phyloP scores from a whole-genome alignment of 2,888 invertebrate genomes.

The Eupithecia inturbata region DNA sequence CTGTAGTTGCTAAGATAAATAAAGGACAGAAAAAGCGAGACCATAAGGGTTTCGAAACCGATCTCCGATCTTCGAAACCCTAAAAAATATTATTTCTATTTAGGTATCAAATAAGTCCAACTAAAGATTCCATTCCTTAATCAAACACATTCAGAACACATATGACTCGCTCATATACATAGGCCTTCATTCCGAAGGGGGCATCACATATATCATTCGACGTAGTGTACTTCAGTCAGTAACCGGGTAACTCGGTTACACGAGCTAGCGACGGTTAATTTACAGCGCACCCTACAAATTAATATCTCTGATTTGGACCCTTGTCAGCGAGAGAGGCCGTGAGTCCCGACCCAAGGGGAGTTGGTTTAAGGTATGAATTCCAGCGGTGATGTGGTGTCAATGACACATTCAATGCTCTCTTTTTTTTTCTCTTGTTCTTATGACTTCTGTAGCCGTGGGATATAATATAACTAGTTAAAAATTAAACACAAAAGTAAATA shows the following conservation, averaged over 20 bases:
- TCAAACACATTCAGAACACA: slow-evolving; percentile 16
- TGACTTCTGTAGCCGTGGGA: no score
- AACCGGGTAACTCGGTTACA: slow-evolving; percentile 71
- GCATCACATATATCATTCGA: slow-evolving; percentile 39
- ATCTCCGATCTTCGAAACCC: no score
- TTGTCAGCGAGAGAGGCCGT: slow-evolving; percentile 68
- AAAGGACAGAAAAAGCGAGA: no score
- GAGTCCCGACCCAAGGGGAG: slow-evolving; percentile 51
- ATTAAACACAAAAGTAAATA: no score
- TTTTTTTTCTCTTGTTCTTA: not conserved
- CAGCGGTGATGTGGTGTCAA: slow-evolving; percentile 22
- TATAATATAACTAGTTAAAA: no score
- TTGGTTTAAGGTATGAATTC: slow-evolving; percentile 46
- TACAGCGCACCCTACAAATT: slow-evolving; percentile 80
- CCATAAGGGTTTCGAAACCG: no score
- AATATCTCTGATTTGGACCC: slow-evolving; percentile 83
- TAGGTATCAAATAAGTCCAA: not conserved
- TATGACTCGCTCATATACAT: slow-evolving; percentile 18
- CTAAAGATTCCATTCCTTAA: slow-evolving; percentile 9
- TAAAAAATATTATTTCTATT: no score
- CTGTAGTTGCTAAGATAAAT: no score
- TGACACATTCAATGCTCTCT: not conserved
- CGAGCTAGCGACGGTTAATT: slow-evolving; percentile 74
- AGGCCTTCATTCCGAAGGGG: slow-evolving; percentile 25
- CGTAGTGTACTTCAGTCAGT: slow-evolving; percentile 30